Evolutionary conservation across 2,797 vertebrate species (phyloP), one percentile per base, ranked within the genome.

Genomic region (Pseudomugil gertrudae): DNA sequence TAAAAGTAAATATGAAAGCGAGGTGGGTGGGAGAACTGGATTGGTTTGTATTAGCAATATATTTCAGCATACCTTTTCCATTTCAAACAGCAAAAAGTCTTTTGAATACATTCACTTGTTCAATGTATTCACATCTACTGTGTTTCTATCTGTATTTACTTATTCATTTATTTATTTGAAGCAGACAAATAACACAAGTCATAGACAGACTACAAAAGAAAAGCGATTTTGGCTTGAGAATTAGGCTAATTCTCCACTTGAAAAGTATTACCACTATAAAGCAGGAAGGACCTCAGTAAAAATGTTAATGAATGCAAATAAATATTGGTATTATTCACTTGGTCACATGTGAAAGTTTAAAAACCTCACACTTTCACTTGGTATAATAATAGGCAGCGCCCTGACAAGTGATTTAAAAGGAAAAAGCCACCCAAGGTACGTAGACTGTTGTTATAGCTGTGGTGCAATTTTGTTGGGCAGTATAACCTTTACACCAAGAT

Each of bases 221-320:
- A 69, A 38, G 58, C 38, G 54, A 43, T 87, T 90, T 92, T 93
- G 88, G 88, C 87, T 90, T 90, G 76, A 88, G 79, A 91, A 80
- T 73, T 59, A 50, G 23, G 23, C 3, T 26, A 79, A 69, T 83
- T 85, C 77, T 86, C 76, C 72, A 83, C 58, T 85, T 83, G 61
- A 66, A 76, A 87, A 23, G 36, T 72, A 64, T 76, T 51, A 70
- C 45, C 38, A 57, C 66, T 87, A 85, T 14, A 54, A 83, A 83
- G 77, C 70, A 83, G 67, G 35, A 73, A 68, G 45, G 54, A 83
- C 67, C 66, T 84, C 78, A 67, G 62, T 76, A 76, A 74, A 79
- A 80, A 78, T 51, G 72, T 87, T 84, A 87, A 83, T 86, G 66
- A 80, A 66, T 33, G 77, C 36, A 76, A 56, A 52, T 59, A 60